Conservation (phyloP, 2,888 invertebrate genomes). For the Leptarthrus brevirostris region DNA sequence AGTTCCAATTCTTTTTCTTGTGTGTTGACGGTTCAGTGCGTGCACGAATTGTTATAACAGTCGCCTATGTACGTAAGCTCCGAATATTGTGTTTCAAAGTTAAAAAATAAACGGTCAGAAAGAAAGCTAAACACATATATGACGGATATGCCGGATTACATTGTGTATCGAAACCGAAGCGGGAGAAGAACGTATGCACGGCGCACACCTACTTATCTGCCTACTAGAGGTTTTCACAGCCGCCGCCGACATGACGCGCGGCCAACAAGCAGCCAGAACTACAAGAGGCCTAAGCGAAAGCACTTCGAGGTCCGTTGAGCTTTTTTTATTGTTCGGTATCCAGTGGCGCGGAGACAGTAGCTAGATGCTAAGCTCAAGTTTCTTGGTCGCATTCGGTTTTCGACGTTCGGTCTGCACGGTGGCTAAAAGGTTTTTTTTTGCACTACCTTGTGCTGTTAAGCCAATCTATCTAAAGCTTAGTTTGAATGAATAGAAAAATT, state of each 20-base stretch:
- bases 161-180: too few relatives aligned
- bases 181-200: constrained; percentile 6
- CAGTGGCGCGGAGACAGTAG: constrained; percentile 13
- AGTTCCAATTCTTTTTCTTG: too few relatives aligned
- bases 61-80: too few relatives aligned
- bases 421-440: too few relatives aligned
- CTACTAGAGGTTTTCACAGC: constrained; percentile 16
- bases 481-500: too few relatives aligned
- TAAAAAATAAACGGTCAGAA: too few relatives aligned
- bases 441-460: too few relatives aligned
- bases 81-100: too few relatives aligned
- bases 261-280: constrained; percentile 34
- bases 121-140: background rate
- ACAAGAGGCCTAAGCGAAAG: constrained; percentile 8
- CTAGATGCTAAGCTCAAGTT: constrained; percentile 49
- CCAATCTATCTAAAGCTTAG: too few relatives aligned
- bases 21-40: too few relatives aligned
- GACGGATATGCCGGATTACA: too few relatives aligned
- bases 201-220: constrained; percentile 13
- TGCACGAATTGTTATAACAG: too few relatives aligned
- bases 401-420: constrained; percentile 49
- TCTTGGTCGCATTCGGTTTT: constrained; percentile 49
- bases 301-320: constrained; percentile 16
- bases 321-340: constrained; percentile 1
- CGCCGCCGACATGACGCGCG: constrained; percentile 27